Conservation (phyloP, 2,797 vertebrate genomes). For the Scolopax bukidnonensis region DNA sequence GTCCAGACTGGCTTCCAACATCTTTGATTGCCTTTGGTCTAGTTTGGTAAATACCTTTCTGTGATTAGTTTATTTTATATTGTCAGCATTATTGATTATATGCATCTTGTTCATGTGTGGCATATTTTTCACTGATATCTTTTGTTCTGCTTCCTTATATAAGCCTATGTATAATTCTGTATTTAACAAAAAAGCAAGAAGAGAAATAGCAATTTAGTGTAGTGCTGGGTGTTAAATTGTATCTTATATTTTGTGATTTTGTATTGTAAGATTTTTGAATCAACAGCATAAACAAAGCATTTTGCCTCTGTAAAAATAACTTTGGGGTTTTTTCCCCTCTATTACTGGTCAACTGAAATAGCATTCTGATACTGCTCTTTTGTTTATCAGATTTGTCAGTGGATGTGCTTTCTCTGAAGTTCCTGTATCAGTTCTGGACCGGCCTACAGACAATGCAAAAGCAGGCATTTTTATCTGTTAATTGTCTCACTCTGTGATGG, state of each 20-base stretch:
- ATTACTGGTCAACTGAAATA: neutral
- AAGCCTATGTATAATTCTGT: neutral
- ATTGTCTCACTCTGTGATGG: neutral
- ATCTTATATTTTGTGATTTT: neutral
- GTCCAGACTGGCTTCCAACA: neutral
- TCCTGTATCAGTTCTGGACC: neutral
- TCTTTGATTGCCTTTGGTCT: neutral
- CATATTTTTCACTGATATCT: neutral
- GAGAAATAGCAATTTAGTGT: neutral
- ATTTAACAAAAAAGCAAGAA: neutral
- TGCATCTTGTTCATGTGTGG: neutral
- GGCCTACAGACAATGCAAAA: rapidly evolving
- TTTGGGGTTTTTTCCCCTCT: neutral
- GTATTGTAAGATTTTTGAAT: neutral
- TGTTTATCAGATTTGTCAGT: neutral
- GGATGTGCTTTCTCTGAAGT: neutral
- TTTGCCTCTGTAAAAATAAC: neutral
- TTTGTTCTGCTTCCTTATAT: neutral
- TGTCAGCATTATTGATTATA: neutral
- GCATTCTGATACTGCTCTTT: neutral
- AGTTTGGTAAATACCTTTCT: neutral
- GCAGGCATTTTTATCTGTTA: neutral
- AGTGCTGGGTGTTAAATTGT: neutral
- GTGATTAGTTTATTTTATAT: neutral
- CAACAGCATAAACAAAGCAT: neutral